Evolutionary conservation across 2,113 vertebrate genomes (phyloP).

Genomic region (Centropus unirufus): DNA sequence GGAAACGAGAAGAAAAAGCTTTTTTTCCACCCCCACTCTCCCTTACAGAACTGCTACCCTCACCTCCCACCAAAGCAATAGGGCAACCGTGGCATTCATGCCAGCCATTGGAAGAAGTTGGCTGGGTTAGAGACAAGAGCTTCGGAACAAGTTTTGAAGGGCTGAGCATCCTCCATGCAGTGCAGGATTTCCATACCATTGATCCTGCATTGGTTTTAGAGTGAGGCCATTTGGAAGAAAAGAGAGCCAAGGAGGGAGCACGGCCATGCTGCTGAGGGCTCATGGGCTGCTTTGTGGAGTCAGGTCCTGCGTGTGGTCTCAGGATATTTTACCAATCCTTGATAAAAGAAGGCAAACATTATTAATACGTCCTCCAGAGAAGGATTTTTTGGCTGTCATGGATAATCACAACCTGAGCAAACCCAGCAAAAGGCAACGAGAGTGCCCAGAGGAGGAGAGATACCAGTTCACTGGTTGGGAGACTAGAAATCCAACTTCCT

Average conservation of each 20-base stretch:
- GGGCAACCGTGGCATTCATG: background rate
- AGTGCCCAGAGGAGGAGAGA: background rate
- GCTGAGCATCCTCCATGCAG: background rate
- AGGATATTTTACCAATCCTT: background rate
- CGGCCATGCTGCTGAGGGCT: background rate
- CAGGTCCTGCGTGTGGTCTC: background rate
- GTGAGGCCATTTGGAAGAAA: background rate
- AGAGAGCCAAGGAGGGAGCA: background rate
- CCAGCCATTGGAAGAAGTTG: background rate
- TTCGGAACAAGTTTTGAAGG: accelerated
- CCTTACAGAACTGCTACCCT: background rate
- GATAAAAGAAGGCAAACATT: background rate
- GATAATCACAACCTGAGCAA: background rate
- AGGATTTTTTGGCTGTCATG: accelerated
- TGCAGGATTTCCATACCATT: background rate
- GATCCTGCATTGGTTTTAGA: background rate
- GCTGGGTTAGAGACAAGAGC: background rate
- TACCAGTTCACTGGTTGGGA: accelerated
- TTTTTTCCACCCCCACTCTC: background rate
- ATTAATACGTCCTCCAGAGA: background rate
- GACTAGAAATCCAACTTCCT: background rate
- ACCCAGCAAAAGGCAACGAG: background rate
- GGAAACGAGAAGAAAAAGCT: constrained; percentile 6
- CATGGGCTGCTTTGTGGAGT: accelerated
- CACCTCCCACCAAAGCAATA: background rate